Conservation (phyloP, 2,113 vertebrate genomes). For the Astur gentilis region DNA sequence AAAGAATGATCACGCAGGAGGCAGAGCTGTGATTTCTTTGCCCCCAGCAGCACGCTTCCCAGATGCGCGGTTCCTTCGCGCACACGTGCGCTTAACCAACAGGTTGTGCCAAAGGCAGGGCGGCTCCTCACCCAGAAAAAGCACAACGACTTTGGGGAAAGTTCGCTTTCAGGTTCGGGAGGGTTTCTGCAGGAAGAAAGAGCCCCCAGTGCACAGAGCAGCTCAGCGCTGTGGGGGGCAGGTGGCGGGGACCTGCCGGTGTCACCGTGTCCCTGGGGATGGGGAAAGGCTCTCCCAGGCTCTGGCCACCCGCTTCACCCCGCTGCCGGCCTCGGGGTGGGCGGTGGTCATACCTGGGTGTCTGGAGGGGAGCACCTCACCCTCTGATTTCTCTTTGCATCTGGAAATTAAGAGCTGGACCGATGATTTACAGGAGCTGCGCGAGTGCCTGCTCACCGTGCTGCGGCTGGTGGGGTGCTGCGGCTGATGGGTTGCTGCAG, state of each 20-base stretch:
- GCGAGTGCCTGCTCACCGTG: not conserved
- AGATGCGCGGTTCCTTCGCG: rapidly evolving
- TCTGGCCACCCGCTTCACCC: too few relatives aligned
- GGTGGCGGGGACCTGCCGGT: not conserved
- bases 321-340: not conserved
- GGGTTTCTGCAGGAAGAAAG: not conserved
- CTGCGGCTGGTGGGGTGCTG: not conserved
- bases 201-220: not conserved
- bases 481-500: rapidly evolving
- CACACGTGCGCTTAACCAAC: rapidly evolving
- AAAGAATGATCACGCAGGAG: rapidly evolving
- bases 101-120: not conserved
- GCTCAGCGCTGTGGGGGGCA: rapidly evolving
- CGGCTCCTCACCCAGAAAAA: not conserved
- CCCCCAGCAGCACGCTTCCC: not conserved
- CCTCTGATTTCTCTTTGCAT: not conserved
- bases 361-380: not conserved
- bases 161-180: not conserved
- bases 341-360: rapidly evolving
- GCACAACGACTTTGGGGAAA: too few relatives aligned
- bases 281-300: not conserved
- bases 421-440: not conserved
- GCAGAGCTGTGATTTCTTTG: not conserved
- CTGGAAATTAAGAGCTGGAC: not conserved
- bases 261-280: not conserved